These are phyloP conservation scores for Mercenaria mercenaria DNA, from an alignment of 1,140 invertebrate genomes.

Conservation along the genomic window DNA sequence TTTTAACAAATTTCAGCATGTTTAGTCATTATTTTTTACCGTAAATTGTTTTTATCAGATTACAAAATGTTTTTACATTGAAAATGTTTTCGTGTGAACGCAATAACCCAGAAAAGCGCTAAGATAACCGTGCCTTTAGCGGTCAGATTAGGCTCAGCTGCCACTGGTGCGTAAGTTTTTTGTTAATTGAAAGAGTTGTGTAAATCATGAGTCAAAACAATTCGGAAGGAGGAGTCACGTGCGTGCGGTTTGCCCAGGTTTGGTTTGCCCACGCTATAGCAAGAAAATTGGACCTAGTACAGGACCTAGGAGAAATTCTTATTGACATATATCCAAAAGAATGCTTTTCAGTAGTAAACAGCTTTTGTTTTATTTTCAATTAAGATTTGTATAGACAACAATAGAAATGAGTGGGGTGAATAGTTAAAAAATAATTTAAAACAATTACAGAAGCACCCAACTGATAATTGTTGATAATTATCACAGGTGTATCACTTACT, in stretches of 20 bases:
- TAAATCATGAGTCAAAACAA: slow-evolving; percentile 9
- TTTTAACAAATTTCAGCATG: background rate
- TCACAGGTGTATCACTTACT: slow-evolving; percentile 19
- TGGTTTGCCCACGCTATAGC: background rate
- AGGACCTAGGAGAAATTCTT: background rate
- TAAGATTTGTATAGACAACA: slow-evolving; percentile 6
- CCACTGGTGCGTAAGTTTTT: slow-evolving; percentile 20
- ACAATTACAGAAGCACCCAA: slow-evolving; percentile 33
- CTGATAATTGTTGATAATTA: slow-evolving; percentile 25
- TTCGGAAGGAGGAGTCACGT: background rate
- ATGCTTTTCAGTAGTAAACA: background rate
- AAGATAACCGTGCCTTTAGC: background rate
- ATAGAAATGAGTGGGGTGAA: slow-evolving; percentile 8
- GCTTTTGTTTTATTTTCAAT: slow-evolving; percentile 27
- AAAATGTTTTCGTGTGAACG: background rate
- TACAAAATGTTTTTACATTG: background rate
- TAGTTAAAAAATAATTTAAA: slow-evolving; percentile 39
- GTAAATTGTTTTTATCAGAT: background rate
- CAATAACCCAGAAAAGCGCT: slow-evolving; percentile 9
- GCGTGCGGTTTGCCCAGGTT: background rate
- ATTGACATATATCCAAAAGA: background rate
- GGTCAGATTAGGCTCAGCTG: background rate
- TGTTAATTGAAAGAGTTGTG: slow-evolving; percentile 18
- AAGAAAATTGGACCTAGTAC: background rate
- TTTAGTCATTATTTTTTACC: background rate